Evolutionary conservation across 2,797 vertebrate genomes (phyloP), one percentile per base, ranked within the genome.

Genomic region (Gobionotothen gibberifrons): DNA sequence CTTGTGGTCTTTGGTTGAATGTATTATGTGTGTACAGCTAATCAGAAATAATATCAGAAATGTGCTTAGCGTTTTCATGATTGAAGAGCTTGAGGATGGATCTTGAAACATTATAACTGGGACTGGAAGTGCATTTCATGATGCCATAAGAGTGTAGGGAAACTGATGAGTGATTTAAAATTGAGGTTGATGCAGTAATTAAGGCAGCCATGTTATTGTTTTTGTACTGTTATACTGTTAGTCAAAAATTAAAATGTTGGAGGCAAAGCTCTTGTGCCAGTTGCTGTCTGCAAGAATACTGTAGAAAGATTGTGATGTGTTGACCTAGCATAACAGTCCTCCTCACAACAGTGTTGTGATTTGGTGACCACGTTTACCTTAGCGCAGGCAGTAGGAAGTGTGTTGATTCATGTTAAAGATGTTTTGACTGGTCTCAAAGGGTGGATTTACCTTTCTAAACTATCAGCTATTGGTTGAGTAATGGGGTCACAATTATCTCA

Each of bases 381-480:
- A 32, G 36, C 16, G 42, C 17, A 40, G 60, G 14, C 54, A 36
- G 19, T 48, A 52, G 15, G 16, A 12, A 46, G 9, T 22, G 36
- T 39, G 49, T 49, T 43, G 42, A 68, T 21, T 12, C 3, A 43
- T 39, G 53, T 53, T 5, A 29, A 32, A 22, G 16, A 43, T 53
- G 4, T 26, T 59, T 42, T 47, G 16, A 8, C 15, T 51, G 19
- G 40, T 58, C 11, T 70, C 67, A 46, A 78, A 61, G 74, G 74
- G 81, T 87, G 85, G 83, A 83, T 86, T 85, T 74, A 46, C 62
- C 72, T 80, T 74, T 59, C 8, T 55, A 55, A 59, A 14, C 26
- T 42, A 32, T 15, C 22, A 62, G 14, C 49, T 22, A 7, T 43
- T 62, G 54, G 44, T 74, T 48, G 19, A 48, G 9, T 16, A 16